Conservation (phyloP, 2,797 vertebrate genomes). For the Vipera ursinii region DNA sequence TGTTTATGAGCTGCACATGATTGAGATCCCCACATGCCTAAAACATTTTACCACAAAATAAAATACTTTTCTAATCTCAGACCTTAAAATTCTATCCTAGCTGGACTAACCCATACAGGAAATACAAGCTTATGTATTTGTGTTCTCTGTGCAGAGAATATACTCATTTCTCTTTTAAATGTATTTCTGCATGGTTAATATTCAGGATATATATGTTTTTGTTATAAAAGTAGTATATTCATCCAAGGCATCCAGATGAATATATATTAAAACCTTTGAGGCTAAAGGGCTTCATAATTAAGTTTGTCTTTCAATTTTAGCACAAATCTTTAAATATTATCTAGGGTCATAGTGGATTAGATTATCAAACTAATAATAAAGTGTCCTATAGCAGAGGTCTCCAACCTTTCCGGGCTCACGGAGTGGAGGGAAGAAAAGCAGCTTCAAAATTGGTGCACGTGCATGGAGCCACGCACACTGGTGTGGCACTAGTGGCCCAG, state of each 20-base stretch:
- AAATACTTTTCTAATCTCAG: neutral
- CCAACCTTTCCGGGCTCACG: too few relatives aligned
- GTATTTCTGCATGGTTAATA: conserved; percentile 36
- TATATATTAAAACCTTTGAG: conserved; percentile 25
- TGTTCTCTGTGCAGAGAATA: conserved; percentile 58
- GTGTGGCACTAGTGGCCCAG: too few relatives aligned
- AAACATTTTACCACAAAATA: neutral
- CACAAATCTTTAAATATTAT: conserved; percentile 44
- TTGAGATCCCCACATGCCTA: neutral
- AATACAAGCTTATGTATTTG: conserved; percentile 47
- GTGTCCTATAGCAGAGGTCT: neutral
- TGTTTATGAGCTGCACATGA: neutral
- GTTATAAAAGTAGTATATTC: conserved; percentile 23
- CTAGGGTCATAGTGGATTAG: conserved; percentile 29
- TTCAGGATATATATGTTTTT: conserved; percentile 35
- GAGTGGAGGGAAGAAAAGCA: too few relatives aligned
- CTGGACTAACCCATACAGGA: conserved; percentile 51
- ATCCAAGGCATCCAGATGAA: conserved; percentile 38
- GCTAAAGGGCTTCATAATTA: conserved; percentile 32
- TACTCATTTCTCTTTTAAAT: conserved; percentile 50
- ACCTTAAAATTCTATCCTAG: neutral
- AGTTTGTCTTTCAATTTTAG: conserved; percentile 35
- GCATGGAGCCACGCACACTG: too few relatives aligned
- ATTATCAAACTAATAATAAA: conserved; percentile 16
- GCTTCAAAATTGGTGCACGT: too few relatives aligned